Evolutionary conservation across 2,888 invertebrate species (phyloP), one percentile per base, ranked within the genome.

Genomic region (Apamea epomidion): DNA sequence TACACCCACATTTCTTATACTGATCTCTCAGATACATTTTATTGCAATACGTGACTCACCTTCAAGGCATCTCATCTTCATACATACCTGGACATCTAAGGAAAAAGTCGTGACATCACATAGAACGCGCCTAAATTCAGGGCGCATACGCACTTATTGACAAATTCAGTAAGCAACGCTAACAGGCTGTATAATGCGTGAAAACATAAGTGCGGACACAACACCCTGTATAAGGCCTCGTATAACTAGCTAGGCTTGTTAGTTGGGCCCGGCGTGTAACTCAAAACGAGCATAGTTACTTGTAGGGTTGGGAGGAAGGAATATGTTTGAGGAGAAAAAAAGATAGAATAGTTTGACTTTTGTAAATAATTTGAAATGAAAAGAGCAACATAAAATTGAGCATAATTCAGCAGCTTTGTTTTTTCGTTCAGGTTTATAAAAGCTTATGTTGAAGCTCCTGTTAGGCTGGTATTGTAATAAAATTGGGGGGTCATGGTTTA

Each of bases 161-260:
- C 84, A 84, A 88, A 90, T 89, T 88, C 90, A 87, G 85, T 86
- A 84, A 84, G 82, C 78, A 85, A 80, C 78, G 69, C 89, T 89
- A 90, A 88, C 89, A 81, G 88, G 89, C 83, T 78, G 86, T 84
- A 84, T 87, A 88, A 87, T 87, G 84, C 82, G 87, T 83, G 84
- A 86, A 88, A 88, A 87, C 86, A 87, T 87, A 89, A 85, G 84
- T 84, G 76, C 72, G 81, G 81, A 81, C 80, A 87, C 85, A 86
- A 89, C 87, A 88, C 87, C 85, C 90, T 91, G 86, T 87, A 90
- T 87, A 91, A 87, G 91, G 91, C 75, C 64, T 69, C 78, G 88
- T 90, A 88, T 90, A 91, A 90, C 90, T 89, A 88, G 88, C 82
- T 77, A 84, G 84, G 89, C 93, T 93, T 93, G 93, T 94, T 94